These are phyloP conservation scores for Polypterus bichir DNA, from an alignment of 2,113 vertebrate genomes.

Conservation along the genomic window DNA sequence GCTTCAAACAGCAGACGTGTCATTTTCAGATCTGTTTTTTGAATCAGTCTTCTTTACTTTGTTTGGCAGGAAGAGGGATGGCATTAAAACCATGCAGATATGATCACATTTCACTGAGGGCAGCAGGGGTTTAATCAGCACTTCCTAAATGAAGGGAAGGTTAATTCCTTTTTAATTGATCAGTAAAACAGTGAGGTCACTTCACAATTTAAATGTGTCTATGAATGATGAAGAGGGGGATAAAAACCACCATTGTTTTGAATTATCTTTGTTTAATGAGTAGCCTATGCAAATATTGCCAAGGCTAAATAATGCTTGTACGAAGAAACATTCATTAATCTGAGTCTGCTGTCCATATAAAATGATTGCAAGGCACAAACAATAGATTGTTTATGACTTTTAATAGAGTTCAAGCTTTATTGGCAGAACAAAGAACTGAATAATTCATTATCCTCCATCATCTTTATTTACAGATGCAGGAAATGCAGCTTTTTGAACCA, in stretches of 20 bases:
- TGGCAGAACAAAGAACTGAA: no score
- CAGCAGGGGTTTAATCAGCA: constrained; percentile 15
- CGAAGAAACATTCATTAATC: no score
- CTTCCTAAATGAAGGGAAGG: constrained; percentile 11
- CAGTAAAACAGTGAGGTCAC: constrained; percentile 13
- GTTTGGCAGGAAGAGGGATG: constrained; percentile 5
- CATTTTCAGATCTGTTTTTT: neutral
- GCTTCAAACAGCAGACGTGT: constrained; percentile 2
- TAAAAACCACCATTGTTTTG: neutral
- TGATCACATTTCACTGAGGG: constrained; percentile 4
- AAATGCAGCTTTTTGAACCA: no score
- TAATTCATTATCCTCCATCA: no score
- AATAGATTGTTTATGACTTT: no score
- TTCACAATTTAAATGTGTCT: constrained; percentile 13
- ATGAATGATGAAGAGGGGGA: constrained; percentile 4
- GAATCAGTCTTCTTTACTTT: constrained; percentile 5
- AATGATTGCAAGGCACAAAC: no score
- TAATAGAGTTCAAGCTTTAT: no score
- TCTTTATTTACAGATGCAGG: no score
- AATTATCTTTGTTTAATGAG: no score
- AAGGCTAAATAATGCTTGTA: no score
- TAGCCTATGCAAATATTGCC: no score
- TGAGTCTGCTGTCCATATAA: no score
- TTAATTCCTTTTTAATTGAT: constrained; percentile 15
- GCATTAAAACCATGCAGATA: constrained; percentile 9